Evolutionary conservation across 2,888 invertebrate genomes (phyloP).

Genomic region (Pseudococcus viburni): DNA sequence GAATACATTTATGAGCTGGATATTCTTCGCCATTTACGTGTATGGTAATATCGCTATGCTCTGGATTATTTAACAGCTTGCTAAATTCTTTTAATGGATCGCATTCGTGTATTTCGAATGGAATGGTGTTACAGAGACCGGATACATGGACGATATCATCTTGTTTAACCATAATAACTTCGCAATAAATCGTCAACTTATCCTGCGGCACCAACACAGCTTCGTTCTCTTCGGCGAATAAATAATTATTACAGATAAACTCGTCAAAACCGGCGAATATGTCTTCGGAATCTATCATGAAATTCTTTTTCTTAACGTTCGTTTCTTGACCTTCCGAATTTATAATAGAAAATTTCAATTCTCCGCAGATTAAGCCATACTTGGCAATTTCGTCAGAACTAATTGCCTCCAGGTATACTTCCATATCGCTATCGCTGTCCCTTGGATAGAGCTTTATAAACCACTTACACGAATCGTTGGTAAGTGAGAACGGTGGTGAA

Average conservation of each 20-base stretch:
- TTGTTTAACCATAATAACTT: constrained; percentile 87
- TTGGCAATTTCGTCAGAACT: constrained; percentile 95
- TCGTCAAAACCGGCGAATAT: constrained; percentile 88
- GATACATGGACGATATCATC: constrained; percentile 99
- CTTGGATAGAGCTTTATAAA: constrained; percentile 86
- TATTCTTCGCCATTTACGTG: constrained; percentile 91
- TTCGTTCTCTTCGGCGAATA: constrained; percentile 98
- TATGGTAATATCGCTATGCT: constrained; percentile 97
- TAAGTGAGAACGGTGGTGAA: constrained; percentile 99
- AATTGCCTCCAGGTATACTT: too few species aligned
- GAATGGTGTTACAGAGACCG: constrained; percentile 97
- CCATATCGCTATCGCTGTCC: too few species aligned
- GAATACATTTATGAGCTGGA: constrained; percentile 96
- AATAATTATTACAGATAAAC: constrained; percentile 85
- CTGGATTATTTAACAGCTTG: constrained; percentile 94
- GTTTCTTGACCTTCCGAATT: constrained; percentile 99
- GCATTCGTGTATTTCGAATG: constrained; percentile 97
- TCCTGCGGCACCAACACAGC: constrained; percentile 90
- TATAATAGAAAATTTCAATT: constrained; percentile 99
- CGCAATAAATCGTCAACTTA: constrained; percentile 99
- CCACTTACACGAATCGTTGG: constrained; percentile 99
- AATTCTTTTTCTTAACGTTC: constrained; percentile 93
- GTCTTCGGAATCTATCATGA: constrained; percentile 78
- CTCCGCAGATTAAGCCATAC: constrained; percentile 99
- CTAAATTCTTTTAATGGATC: constrained; percentile 95